These are phyloP conservation scores for Sepioteuthis lessoniana DNA, from an alignment of 2,888 invertebrate species.

Conservation along the genomic window DNA sequence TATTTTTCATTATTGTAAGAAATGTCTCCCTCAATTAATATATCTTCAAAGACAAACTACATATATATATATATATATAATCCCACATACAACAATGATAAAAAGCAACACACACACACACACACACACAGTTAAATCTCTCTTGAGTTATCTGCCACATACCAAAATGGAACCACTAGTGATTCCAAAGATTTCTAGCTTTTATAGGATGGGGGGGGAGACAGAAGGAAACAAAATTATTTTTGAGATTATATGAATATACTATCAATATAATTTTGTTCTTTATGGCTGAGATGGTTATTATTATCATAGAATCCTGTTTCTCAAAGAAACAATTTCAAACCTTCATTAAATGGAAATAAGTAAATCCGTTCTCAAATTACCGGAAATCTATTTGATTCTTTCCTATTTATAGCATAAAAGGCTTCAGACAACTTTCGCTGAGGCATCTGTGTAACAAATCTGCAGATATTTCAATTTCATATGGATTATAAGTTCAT, in stretches of 20 bases:
- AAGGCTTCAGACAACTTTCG: background rate
- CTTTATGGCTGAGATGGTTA: too few species aligned
- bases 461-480: background rate
- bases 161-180: too few species aligned
- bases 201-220: too few species aligned
- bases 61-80: background rate
- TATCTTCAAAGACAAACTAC: background rate
- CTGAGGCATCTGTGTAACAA: background rate
- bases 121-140: too few species aligned
- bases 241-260: too few species aligned
- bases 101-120: too few species aligned
- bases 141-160: too few species aligned
- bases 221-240: too few species aligned
- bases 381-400: background rate
- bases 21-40: background rate
- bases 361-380: background rate
- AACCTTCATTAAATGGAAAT: background rate
- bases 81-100: background rate
- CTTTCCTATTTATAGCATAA: background rate
- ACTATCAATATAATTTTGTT: too few species aligned
- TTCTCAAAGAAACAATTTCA: background rate
- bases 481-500: background rate
- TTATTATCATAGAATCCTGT: background rate
- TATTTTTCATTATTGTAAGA: background rate
- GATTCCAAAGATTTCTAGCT: too few species aligned